Conservation (phyloP, 1,140 invertebrate genomes). For the Achatina immaculata region DNA sequence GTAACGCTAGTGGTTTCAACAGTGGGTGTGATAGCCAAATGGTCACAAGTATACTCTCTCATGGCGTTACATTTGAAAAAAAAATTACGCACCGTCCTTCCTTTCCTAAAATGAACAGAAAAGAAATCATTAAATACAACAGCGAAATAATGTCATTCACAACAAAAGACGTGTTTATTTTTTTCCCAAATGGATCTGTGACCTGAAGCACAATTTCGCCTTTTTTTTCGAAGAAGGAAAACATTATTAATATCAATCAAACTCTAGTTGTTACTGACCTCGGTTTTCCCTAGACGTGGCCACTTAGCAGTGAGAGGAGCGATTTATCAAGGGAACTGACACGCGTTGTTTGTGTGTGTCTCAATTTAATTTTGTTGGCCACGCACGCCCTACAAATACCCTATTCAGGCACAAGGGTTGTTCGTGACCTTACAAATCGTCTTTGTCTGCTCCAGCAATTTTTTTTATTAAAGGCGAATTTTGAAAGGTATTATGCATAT, state of each 20-base stretch:
- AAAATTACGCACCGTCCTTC: too few species aligned
- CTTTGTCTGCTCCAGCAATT: not conserved
- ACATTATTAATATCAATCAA: constrained; percentile 12
- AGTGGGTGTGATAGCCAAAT: too few species aligned
- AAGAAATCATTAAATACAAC: too few species aligned
- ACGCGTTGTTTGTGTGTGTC: not conserved
- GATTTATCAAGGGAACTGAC: not conserved
- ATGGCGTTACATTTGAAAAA: too few species aligned
- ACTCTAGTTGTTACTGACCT: not conserved
- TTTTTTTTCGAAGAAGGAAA: not conserved
- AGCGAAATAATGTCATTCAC: not conserved
- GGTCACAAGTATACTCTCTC: too few species aligned
- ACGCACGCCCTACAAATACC: not conserved
- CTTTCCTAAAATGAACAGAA: too few species aligned
- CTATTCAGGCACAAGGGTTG: not conserved
- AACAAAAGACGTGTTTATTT: not conserved
- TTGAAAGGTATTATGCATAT: too few species aligned
- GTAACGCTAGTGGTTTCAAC: too few species aligned
- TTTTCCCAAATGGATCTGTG: not conserved
- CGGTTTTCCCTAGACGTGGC: not conserved
- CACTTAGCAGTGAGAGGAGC: not conserved
- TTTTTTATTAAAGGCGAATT: too few species aligned
- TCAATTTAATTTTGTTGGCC: constrained; percentile 1
- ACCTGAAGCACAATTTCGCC: not conserved
- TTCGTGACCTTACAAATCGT: constrained; percentile 8